Evolutionary conservation across 2,113 vertebrate genomes (phyloP), one percentile per base, ranked within the genome.

Genomic region (Cairina moschata): DNA sequence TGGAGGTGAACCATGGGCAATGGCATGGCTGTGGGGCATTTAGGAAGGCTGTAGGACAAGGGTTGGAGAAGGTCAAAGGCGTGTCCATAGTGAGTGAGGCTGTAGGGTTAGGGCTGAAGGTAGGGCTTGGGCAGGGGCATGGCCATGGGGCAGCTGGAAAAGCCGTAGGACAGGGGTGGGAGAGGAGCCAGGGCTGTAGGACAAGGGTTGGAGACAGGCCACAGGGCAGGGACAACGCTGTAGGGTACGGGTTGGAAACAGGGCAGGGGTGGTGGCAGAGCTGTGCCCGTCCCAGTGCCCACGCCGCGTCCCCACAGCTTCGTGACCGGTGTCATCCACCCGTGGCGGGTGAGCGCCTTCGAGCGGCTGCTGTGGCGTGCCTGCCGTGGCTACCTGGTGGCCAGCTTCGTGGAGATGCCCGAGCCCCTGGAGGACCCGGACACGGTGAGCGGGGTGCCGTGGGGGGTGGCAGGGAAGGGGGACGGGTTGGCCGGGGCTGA

Each of bases 291-390:
- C 81, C 42, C 54, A 28, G 0, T 2, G 1, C 9, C 44, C 76
- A 1, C 4, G 0, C 42, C 0, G 0, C 10, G 26, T 65, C n/a
- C 42, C 58, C 1, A 1, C 90, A 99, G 99, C 96, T 99, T 99
- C 2, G 98, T 99, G 89, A 98, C 99, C 0, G 99, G 99, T 0
- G 99, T 99, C 6, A 98, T 99, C 56, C 99, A 99, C 86, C 99
- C 99, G 0, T 98, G 98, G 98, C 99, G 99, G 66, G 99, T 98
- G 3, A 98, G 97, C 0, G 98, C 99, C 22, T 99, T 99, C 4
- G 99, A 99, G 94, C 98, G 99, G 86, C 98, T 99, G 92, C 98
- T 99, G 60, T 99, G 99, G 99, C 98, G 99, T 0, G 99, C 99
- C 3, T 99, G 99, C 93, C 98, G 99, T 0, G 99, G 99, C 55